Percentiles rank a stretch among this genome's conserved stretches.
Conservation (phyloP, 2,113 vertebrate species). For the Labeo catla region DNA sequence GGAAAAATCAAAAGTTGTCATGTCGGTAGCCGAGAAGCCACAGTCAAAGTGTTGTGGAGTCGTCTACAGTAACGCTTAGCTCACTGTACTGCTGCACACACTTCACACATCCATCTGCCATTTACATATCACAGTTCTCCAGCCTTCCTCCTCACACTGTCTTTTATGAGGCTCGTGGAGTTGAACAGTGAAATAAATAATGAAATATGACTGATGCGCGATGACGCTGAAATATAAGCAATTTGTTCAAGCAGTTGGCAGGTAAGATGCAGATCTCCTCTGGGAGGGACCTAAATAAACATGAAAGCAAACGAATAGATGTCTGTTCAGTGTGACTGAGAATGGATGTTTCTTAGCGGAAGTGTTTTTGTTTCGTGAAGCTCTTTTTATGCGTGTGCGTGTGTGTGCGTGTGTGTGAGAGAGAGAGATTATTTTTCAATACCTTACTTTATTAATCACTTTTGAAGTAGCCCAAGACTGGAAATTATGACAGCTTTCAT, state of each 20-base stretch:
- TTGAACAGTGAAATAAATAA: slow-evolving; percentile 7
- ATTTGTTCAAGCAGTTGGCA: background rate
- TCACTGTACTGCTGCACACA: background rate
- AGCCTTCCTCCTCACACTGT: background rate
- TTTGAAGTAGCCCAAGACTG: slow-evolving; percentile 12
- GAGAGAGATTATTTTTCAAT: background rate
- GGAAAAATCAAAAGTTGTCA: slow-evolving; percentile 78
- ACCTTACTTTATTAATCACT: background rate
- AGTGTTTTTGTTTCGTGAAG: background rate
- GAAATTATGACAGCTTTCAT: slow-evolving; percentile 7
- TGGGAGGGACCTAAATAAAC: slow-evolving; percentile 19
- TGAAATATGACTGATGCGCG: background rate
- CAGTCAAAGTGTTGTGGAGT: background rate
- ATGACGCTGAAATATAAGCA: slow-evolving; percentile 17
- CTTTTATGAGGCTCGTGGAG: background rate
- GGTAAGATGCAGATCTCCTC: background rate
- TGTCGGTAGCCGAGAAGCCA: slow-evolving; percentile 42
- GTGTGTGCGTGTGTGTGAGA: background rate
- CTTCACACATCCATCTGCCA: slow-evolving; percentile 17
- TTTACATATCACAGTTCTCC: slow-evolving; percentile 5
- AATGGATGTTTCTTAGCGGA: background rate
- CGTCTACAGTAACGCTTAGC: background rate
- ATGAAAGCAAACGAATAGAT: background rate
- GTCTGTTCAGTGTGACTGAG: background rate
- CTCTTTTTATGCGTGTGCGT: background rate